A percentile compares a stretch with the other conserved stretches of the same genome.
Evolutionary conservation across 2,888 invertebrate genomes (phyloP).

Genomic region (Thereva unica): DNA sequence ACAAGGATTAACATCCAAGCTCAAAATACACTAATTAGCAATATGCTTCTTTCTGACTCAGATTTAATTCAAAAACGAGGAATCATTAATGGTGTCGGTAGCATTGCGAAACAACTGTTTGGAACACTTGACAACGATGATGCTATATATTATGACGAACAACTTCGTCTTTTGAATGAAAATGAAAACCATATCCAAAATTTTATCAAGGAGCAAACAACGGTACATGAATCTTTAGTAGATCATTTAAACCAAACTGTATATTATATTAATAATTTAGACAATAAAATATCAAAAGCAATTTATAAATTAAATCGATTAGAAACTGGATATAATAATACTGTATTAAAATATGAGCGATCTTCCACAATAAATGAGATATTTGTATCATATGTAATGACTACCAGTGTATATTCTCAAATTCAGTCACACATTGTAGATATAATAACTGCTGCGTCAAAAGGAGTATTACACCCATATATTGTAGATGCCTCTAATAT

Average conservation of each 20-base stretch:
- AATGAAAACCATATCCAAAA: background rate
- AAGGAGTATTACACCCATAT: constrained; percentile 6
- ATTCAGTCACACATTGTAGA: constrained; percentile 6
- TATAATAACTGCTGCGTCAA: background rate
- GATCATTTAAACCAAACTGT: background rate
- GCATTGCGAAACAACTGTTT: background rate
- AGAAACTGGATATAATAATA: constrained; percentile 2
- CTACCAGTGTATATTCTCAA: background rate
- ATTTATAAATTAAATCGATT: background rate
- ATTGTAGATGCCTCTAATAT: background rate
- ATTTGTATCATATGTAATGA: background rate
- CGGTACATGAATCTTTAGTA: constrained; percentile 2
- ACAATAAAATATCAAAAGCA: background rate
- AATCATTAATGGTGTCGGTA: background rate
- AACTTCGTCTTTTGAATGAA: background rate
- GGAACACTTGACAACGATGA: background rate
- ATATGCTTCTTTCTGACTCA: background rate
- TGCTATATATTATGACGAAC: constrained; percentile 8
- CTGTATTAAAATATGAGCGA: background rate
- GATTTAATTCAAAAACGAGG: background rate
- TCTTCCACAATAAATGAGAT: constrained; percentile 1
- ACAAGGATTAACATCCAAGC: background rate
- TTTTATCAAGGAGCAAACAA: constrained; percentile 4
- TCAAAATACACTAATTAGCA: constrained; percentile 2
- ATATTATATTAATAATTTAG: background rate